Conservation (phyloP, 2,797 vertebrate genomes). For the Chiroxiphia lanceolata region DNA sequence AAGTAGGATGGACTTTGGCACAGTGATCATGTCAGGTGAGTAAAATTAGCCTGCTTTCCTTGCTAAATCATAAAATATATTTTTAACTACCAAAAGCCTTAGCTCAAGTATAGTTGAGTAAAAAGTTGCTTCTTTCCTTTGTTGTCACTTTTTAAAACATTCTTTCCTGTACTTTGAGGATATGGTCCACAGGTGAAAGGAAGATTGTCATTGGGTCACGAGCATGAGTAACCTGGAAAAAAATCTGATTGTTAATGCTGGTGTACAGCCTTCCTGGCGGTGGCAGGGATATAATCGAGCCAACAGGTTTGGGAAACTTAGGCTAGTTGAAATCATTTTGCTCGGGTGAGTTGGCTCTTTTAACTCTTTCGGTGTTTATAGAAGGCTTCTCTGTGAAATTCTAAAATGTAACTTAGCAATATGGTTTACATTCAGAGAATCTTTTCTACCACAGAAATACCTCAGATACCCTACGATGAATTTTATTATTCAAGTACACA, state of each 20-base stretch:
- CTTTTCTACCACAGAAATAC: not conserved
- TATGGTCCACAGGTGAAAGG: not conserved
- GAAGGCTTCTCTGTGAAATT: not conserved
- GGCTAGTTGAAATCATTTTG: not conserved
- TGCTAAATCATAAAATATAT: not conserved
- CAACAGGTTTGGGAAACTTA: not conserved
- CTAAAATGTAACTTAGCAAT: not conserved
- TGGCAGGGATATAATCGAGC: not conserved
- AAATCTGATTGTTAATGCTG: not conserved
- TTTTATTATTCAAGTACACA: not conserved
- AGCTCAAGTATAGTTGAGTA: not conserved
- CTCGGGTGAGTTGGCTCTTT: not conserved
- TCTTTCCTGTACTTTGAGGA: not conserved
- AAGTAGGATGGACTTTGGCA: not conserved
- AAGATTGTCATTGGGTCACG: not conserved
- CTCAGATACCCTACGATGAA: not conserved
- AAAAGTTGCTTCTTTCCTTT: not conserved
- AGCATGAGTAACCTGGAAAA: not conserved
- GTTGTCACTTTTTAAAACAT: not conserved
- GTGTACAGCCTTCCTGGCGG: not conserved
- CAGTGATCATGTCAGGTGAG: not conserved
- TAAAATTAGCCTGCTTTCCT: not conserved
- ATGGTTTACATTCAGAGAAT: not conserved
- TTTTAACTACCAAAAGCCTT: not conserved
- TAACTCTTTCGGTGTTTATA: not conserved